Conservation (phyloP, 2,797 vertebrate species). For the Malurus splendens region DNA sequence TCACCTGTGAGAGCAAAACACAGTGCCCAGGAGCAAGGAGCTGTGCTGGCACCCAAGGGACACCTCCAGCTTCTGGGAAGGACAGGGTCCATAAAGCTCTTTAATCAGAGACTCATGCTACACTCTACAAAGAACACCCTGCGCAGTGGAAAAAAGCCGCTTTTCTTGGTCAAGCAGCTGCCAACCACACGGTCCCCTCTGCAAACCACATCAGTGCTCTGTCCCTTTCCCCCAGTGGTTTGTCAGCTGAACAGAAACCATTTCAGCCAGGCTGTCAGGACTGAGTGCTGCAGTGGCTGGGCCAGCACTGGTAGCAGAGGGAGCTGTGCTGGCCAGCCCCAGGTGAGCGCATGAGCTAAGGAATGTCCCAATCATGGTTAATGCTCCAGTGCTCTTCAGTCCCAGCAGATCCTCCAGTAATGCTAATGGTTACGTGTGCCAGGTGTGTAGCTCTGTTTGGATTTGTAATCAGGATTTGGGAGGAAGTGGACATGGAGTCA, state of each 20-base stretch:
- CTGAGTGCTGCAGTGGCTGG: neutral
- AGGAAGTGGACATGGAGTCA: neutral
- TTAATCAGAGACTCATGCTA: accelerated
- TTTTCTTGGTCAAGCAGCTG: neutral
- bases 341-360: accelerated
- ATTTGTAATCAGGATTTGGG: neutral
- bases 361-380: neutral
- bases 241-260: neutral
- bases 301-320: neutral
- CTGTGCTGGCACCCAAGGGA: neutral
- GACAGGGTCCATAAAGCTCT: neutral
- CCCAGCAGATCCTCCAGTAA: neutral
- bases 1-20: neutral
- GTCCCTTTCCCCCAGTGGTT: neutral
- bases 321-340: neutral
- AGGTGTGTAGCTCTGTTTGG: neutral
- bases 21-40: neutral
- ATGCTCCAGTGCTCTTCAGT: neutral
- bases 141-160: neutral
- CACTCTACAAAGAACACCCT: neutral
- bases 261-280: neutral
- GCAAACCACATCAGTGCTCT: neutral
- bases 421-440: neutral
- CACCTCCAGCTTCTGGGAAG: neutral
- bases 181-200: accelerated